Base-by-base conservation (phyloP, 2,113 vertebrate genomes). In the Bagarius yarrelli region DNA sequence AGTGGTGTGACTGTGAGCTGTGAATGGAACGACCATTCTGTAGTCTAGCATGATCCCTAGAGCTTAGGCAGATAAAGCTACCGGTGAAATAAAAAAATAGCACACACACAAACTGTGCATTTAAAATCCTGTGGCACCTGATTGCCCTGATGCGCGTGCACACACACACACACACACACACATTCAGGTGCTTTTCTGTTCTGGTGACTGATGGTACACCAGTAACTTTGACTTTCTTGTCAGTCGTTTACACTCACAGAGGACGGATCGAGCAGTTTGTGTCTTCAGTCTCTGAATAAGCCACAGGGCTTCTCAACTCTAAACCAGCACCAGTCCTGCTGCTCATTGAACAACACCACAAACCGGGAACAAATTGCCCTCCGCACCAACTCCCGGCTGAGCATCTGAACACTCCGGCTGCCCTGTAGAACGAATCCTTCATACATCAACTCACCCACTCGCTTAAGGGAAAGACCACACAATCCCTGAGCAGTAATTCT, bases 141-240 rank as follows among this genome's bases (percentile, higher is more conserved):
- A 47, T 47, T 47, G 87, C 88, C 87, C 87, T 78, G 71, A 88
- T 82, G 85, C 72, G 77, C 77, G 88, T 82, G 85, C 72, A 79
- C 77, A 67, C 73, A 44, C 32, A 0, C 73, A 53, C 71, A 66
- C 73, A 60, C 79, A 71, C 74, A 27, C 61, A 47, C 36, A 59
- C 66, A 81, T 23, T 55, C 56, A 30, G 79, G 34, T 73, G 84
- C 67, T 21, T 83, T 83, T 87, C 88, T 82, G 81, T 89, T 87
- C 88, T 85, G 86, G 83, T 86, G 88, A 86, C 79, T 92, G 90
- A 90, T 88, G 89, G 86, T 61, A 64, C 23, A 32, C 11, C 14
- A 36, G 23, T 60, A 57, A 27, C 18, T 14, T 40, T 25, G 9
- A 5, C 27, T n/a, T 32, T 47, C 44, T 47, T 21, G 30, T 21